Evolutionary conservation across 53 echinoderm and acorn worm genomes (phyloP), one percentile per base, ranked within the genome.

Genomic region (Mesocentrotus franciscanus): DNA sequence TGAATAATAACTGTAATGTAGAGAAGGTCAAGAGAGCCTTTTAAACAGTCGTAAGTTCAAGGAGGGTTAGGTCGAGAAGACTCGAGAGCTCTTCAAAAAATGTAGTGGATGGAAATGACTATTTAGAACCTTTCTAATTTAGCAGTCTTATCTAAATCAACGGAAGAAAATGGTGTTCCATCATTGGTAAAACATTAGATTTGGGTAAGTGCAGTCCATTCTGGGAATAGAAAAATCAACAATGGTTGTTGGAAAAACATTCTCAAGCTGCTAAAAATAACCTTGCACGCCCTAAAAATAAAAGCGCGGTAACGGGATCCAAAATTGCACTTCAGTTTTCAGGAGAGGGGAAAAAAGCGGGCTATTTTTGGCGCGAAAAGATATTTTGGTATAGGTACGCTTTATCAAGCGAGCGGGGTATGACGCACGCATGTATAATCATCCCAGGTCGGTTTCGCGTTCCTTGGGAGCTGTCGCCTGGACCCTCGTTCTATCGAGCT

Each of bases 341-440:
- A 92, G 29, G 75, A 68, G 55, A 92, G 92, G 36, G 92, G 92
- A 74, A 59, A 92, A 92, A 92, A 92, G 56, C n/a, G 92, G 0
- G 75, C 92, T 92, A 92, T 92, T 92, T 92, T 72, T 92, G 92
- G 76, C 71, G 27, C 29, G 49, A 56, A 71, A n/a, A 74, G 74
- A 56, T 92, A 92, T 92, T 92, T 92, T 75, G 71, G 92, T 75
- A n/a, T n/a, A 72, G 76, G 56, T 56, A n/a, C 56, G 71, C 92
- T 92, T 49, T 71, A 92, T 24, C 92, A 56, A 57, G 64, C 92
- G 71, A 92, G 22, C 66, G 20, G 68, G 14, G 56, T 64, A 92
- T 92, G 92, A 92, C 92, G 92, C 92, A 92, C 92, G 92, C 92
- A 92, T 92, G 92, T 92, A 72, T 92, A 92, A 92, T 92, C 15